Base-by-base conservation (phyloP, 2,797 vertebrate genomes). In the Trematomus bernacchii region DNA sequence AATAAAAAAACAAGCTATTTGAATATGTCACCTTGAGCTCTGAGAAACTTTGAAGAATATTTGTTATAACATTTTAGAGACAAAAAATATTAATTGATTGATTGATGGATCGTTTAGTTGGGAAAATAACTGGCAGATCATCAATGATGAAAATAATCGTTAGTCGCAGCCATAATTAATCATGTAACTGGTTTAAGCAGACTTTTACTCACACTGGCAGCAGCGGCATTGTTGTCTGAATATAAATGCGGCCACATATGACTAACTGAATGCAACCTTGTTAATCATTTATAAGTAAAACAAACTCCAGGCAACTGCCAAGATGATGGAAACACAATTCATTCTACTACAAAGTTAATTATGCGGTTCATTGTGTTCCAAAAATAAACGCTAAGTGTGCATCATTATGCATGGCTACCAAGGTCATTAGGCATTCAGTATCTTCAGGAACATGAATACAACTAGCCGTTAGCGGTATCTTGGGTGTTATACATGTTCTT, bases 341-440 rank as follows among this genome's bases (percentile, higher is more conserved):
- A 91, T 88, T 87, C 84, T 91, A 83, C 77, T 83, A 89, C 77
- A 87, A 83, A 90, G 87, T 87, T 89, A 89, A 91, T 92, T 87
- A 90, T 78, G 82, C 80, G 86, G 73, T 87, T 87, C 85, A 85
- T 73, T 90, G 87, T 82, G 81, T 61, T 87, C 88, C 69, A 80
- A 91, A 91, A 92, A 92, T 87, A 91, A 91, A 89, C 79, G 63
- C 14, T 58, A 85, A 90, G 80, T 88, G 85, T 69, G 79, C 83
- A 87, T 93, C 86, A 89, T 90, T 87, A 89, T 85, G 84, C 85
- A 61, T 46, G 83, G 61, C 84, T 71, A 85, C 85, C 85, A 88
- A 92, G 88, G 91, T 91, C 89, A 89, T 89, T 69, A 67, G 76
- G 82, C 85, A 82, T 81, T 84, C 80, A 76, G 64, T 43, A 59